Evolutionary conservation across 2,113 vertebrate species (phyloP), one percentile per base, ranked within the genome.

Genomic region (Dunckerocampus dactyliophorus): DNA sequence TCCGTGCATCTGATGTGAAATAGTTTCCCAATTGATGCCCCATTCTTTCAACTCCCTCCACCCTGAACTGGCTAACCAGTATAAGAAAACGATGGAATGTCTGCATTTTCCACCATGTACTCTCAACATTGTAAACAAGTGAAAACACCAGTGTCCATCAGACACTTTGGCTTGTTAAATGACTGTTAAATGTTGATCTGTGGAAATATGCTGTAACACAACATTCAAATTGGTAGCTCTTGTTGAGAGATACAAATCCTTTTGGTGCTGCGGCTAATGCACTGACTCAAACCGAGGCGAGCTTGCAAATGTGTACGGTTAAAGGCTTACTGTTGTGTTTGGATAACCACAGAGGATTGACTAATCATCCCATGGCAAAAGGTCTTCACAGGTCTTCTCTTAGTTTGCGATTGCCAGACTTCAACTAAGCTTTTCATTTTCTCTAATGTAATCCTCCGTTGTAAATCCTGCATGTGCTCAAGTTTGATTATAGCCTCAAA

Each of bases 351-450:
- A 9, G 61, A 64, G 60, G 49, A 16, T 34, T 67, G 63, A 73
- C 65, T 76, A 52, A 67, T 80, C 75, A 47, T 71, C 42, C 50
- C 48, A 17, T 39, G 53, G 34, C n/a, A 39, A 56, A 55, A 56
- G 34, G 31, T 39, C 61, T 75, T 71, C 63, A 65, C 59, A 1
- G 13, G 49, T 14, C 39, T 43, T 43, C 20, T 54, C 39, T 51
- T 59, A 37, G 24, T 61, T 49, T 15, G 58, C 22, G 7, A 6
- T 47, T 68, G 67, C 62, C 72, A 70, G 54, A 59, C 34, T 71
- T 84, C 80, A 84, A 85, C 82, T 62, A 60, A 67, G 24, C 31
- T 84, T 69, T 69, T 58, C 57, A 12, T 58, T 54, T 59, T 49
- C 59, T 42, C 14, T 62, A 52, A 53, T 63, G 47, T 80, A 85